phyloP scores from a whole-genome alignment of 1,140 invertebrate species.

The Drosophila pruinosa region DNA sequence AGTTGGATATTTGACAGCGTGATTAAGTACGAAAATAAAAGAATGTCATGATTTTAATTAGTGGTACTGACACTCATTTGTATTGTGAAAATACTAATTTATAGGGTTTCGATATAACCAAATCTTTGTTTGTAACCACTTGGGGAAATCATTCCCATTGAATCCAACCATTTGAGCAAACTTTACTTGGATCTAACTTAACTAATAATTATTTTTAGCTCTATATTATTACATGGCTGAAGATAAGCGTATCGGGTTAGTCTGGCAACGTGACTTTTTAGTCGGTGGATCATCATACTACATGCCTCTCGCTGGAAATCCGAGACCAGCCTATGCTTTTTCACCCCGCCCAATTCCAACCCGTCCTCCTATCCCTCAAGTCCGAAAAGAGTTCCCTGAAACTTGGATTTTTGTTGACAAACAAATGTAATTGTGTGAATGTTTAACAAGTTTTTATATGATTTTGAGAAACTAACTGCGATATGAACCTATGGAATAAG shows the following conservation, averaged over 20 bases:
- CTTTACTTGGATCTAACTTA: neutral
- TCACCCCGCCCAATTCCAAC: no score
- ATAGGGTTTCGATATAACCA: neutral
- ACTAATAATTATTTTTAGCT: neutral
- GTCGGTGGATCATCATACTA: no score
- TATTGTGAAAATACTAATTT: neutral
- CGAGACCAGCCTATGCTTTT: neutral
- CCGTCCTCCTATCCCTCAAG: neutral
- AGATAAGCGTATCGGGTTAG: no score
- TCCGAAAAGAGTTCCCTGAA: slow-evolving; percentile 4
- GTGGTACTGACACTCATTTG: no score
- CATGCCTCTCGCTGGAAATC: neutral
- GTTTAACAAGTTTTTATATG: neutral
- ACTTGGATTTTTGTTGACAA: neutral
- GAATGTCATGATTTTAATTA: no score
- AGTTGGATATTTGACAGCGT: slow-evolving; percentile 22
- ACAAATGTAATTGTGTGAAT: neutral
- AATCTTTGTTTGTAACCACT: no score
- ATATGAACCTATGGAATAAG: slow-evolving; percentile 10
- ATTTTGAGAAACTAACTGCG: slow-evolving; percentile 12
- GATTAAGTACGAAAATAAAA: neutral
- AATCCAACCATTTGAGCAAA: neutral
- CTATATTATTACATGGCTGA: neutral
- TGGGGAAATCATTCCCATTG: neutral
- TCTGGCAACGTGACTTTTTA: no score